Evolutionary conservation across 2,888 invertebrate genomes (phyloP).

Genomic region (Hyposoter dolosus): DNA sequence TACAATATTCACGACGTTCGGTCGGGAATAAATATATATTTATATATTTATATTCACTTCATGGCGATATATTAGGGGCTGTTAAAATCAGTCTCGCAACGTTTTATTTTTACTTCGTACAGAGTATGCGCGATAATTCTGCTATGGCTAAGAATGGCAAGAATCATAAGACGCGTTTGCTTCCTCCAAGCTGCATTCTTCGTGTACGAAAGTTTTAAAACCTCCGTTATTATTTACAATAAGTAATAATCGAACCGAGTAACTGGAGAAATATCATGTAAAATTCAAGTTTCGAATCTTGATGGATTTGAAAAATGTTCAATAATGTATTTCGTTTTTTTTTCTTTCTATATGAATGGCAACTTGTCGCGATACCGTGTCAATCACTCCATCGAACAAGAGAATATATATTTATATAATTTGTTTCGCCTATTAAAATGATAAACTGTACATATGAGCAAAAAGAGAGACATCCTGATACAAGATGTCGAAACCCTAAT

Average conservation of each 20-base stretch:
- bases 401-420: constrained; percentile 64
- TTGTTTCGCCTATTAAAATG: constrained; percentile 67
- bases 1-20: constrained; percentile 75
- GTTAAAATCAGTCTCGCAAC: constrained; percentile 80
- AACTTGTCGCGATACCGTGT: constrained; percentile 41
- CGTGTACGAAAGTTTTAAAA: constrained; percentile 11
- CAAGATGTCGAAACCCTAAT: constrained; percentile 76
- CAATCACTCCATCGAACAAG: constrained; percentile 48
- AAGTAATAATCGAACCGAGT: constrained; percentile 1
- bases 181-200: constrained; percentile 41
- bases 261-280: neutral
- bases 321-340: constrained; percentile 6
- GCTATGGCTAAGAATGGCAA: constrained; percentile 73
- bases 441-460: constrained; percentile 76
- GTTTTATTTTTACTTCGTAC: constrained; percentile 61
- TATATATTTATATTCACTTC: constrained; percentile 67
- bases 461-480: constrained; percentile 78
- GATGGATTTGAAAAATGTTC: neutral
- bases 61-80: constrained; percentile 76
- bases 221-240: constrained; percentile 50
- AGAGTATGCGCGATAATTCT: constrained; percentile 49
- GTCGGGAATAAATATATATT: constrained; percentile 66
- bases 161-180: constrained; percentile 33
- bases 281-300: neutral
- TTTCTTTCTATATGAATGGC: constrained; percentile 60